A percentile compares a stretch with the other conserved stretches of the same genome.
phyloP scores from a whole-genome alignment of 2,888 invertebrate genomes.

The Acanthopleura granulata region DNA sequence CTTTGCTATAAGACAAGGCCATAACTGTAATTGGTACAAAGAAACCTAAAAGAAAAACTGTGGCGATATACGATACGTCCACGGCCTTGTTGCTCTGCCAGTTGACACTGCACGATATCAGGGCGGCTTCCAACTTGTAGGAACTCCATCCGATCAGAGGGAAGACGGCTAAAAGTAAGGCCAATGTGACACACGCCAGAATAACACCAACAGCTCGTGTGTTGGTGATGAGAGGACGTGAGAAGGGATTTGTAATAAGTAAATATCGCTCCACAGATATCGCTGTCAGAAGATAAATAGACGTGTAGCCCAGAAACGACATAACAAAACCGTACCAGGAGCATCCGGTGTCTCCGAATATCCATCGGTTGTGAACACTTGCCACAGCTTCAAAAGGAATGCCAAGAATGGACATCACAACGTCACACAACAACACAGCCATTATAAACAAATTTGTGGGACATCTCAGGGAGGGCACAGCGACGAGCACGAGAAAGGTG shows the following conservation, averaged over 20 bases:
- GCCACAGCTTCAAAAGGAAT: constrained; percentile 29
- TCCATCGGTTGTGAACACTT: constrained; percentile 38
- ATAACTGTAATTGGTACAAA: constrained; percentile 49
- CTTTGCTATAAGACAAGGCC: constrained; percentile 46
- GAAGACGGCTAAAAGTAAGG: constrained; percentile 47
- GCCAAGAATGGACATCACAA: background rate
- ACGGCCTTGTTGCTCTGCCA: constrained; percentile 33
- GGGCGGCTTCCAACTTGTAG: constrained; percentile 49
- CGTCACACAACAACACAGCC: background rate
- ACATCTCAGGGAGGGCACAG: background rate
- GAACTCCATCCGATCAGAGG: constrained; percentile 57
- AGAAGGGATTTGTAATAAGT: constrained; percentile 52
- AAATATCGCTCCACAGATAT: constrained; percentile 56
- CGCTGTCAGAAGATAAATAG: constrained; percentile 52
- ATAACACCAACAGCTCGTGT: constrained; percentile 36
- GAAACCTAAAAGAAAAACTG: constrained; percentile 50
- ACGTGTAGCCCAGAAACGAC: constrained; percentile 50
- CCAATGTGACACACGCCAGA: constrained; percentile 37
- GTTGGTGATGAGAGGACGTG: constrained; percentile 40
- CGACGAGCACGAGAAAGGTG: background rate
- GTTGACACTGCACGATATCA: constrained; percentile 38
- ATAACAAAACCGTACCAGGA: constrained; percentile 51
- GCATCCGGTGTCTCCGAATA: constrained; percentile 42
- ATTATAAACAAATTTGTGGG: constrained; percentile 11
- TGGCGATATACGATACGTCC: constrained; percentile 45